phyloP scores from a whole-genome alignment of 2,888 invertebrate genomes.

The Trissolcus brochymenae region DNA sequence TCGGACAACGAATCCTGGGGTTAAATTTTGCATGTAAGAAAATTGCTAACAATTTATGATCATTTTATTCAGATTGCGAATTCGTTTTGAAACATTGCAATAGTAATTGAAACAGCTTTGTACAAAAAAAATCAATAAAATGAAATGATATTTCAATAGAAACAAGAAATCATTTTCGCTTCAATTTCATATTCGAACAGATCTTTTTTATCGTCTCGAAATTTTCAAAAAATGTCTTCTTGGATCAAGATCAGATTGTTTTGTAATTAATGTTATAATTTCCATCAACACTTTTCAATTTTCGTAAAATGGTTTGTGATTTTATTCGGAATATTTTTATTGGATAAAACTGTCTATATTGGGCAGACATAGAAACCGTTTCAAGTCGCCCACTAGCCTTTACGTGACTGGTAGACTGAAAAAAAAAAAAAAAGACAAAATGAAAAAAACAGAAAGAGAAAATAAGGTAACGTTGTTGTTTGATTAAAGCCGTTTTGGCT shows the following conservation, averaged over 20 bases:
- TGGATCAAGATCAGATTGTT: no score
- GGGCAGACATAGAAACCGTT: background rate
- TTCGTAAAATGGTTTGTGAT: background rate
- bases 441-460: slow-evolving; percentile 4
- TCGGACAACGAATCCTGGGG: slow-evolving; percentile 38
- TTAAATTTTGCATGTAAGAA: slow-evolving; percentile 31
- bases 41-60: slow-evolving; percentile 30
- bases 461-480: slow-evolving; percentile 18
- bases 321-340: background rate
- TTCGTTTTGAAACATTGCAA: slow-evolving; percentile 27
- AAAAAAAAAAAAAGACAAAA: background rate
- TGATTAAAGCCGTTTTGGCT: slow-evolving; percentile 28
- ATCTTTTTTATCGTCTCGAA: no score
- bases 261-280: background rate
- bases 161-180: background rate
- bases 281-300: background rate
- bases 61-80: slow-evolving; percentile 24
- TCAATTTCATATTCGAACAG: no score
- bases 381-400: background rate
- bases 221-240: no score
- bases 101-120: slow-evolving; percentile 6
- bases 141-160: slow-evolving; percentile 1
- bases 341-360: background rate
- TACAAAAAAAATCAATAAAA: background rate
- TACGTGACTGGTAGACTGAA: no score